These are phyloP conservation scores for Bostrychus sinensis DNA, from an alignment of 2,113 vertebrate genomes.

Conservation along the genomic window DNA sequence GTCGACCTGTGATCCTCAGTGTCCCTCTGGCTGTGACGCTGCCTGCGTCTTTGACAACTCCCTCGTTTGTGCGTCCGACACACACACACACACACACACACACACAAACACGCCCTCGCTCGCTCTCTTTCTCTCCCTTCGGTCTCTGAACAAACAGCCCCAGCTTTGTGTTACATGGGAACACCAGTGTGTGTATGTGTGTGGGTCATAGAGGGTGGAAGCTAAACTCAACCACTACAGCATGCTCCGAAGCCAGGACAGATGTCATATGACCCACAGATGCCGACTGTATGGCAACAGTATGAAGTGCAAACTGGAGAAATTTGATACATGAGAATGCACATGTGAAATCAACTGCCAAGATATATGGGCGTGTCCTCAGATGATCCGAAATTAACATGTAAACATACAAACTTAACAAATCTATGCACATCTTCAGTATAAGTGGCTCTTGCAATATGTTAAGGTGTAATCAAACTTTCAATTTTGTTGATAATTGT, in stretches of 20 bases:
- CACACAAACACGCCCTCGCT: slow-evolving; percentile 12
- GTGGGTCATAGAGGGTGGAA: slow-evolving; percentile 16
- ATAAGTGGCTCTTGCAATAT: too few species aligned
- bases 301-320: slow-evolving; percentile 37
- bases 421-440: too few species aligned
- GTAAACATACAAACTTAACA: background rate
- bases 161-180: slow-evolving; percentile 54
- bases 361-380: background rate
- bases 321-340: slow-evolving; percentile 45
- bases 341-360: slow-evolving; percentile 10
- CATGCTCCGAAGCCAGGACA: background rate
- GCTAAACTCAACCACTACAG: slow-evolving; percentile 31
- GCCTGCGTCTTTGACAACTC: slow-evolving; percentile 55
- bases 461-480: too few species aligned
- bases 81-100: slow-evolving; percentile 43
- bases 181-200: slow-evolving; percentile 20
- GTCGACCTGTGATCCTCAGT: slow-evolving; percentile 43
- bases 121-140: slow-evolving; percentile 7
- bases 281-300: slow-evolving; percentile 33
- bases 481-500: too few species aligned
- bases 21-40: slow-evolving; percentile 22
- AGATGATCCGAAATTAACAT: background rate
- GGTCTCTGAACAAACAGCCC: slow-evolving; percentile 53
- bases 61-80: slow-evolving; percentile 33
- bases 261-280: slow-evolving; percentile 68